These are phyloP conservation scores for Mus minutoides DNA, from an alignment of 2,797 vertebrate genomes.

Conservation along the genomic window DNA sequence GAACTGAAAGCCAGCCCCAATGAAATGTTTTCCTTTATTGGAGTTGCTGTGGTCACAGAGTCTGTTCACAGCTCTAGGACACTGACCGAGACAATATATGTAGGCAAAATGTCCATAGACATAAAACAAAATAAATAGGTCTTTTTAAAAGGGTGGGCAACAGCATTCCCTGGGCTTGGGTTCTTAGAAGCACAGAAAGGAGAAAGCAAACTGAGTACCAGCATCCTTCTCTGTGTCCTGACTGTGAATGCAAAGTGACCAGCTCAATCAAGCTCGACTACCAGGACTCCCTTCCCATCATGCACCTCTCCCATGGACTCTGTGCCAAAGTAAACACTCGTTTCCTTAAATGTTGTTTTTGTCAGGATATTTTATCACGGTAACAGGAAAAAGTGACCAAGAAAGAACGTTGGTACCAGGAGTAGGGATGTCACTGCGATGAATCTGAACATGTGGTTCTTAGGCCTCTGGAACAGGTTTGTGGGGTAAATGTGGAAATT, in stretches of 20 bases:
- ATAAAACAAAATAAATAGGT: background rate
- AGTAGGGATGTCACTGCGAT: background rate
- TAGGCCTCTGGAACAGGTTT: background rate
- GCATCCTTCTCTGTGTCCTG: background rate
- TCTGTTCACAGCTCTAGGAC: background rate
- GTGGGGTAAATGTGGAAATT: background rate
- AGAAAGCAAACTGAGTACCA: background rate
- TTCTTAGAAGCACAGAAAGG: background rate
- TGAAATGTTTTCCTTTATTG: background rate
- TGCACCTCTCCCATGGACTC: background rate
- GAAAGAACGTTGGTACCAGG: background rate
- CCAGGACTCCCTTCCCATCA: too few relatives aligned
- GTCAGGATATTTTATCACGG: background rate
- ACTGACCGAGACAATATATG: background rate
- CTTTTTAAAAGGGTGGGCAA: background rate
- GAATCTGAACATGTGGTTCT: background rate
- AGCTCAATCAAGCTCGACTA: background rate
- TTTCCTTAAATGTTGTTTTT: background rate
- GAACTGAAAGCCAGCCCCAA: background rate
- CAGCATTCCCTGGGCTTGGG: background rate
- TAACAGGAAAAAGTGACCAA: background rate
- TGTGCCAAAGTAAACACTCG: background rate
- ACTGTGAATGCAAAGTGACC: background rate
- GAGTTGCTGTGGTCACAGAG: background rate
- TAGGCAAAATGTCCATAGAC: background rate